Evolutionary conservation across 2,888 invertebrate species (phyloP), one percentile per base, ranked within the genome.

Genomic region (Latheticus oryzae): DNA sequence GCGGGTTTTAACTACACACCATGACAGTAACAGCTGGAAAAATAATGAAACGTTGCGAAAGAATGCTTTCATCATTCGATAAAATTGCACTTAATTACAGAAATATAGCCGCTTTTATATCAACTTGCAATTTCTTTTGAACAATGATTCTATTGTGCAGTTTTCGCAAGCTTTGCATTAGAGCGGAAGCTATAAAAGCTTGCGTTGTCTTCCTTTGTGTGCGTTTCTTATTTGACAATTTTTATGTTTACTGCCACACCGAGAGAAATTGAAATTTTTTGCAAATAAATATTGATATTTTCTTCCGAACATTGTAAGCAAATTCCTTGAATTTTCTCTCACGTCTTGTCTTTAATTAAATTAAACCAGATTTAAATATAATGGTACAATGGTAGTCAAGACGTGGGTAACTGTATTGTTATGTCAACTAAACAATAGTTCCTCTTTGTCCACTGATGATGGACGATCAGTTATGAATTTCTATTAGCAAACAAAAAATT

Each of bases 61-160:
- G 9, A 32, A 11, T 37, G 40, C 32, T 45, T 45, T 45, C 45
- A 32, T 45, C 23, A 32, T 11, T 19, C 47, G 21, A 8, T 24
- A 35, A n/a, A 47, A 47, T 47, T 47, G 47, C 35, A 35, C 47
- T 35, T 35, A 47, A 47, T 47, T 47, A 47, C 23, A 33, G 19
- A 33, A 45, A 45, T 24, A 19, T 30, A 17, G 32, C 24, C 24
- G 47, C 23, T 23, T 33, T 35, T 21, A n/a, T n/a, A n/a, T n/a
- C n/a, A n/a, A n/a, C n/a, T n/a, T n/a, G n/a, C n/a, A n/a, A n/a
- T n/a, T n/a, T n/a, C n/a, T n/a, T n/a, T n/a, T n/a, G n/a, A n/a
- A n/a, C n/a, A n/a, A 11, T 35, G 23, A 30, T 19, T 8, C 45
- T n/a, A 19, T 23, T 16, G 28, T 26, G 32, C 28, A 9, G 24